Conservation (phyloP, 2,888 invertebrate species). For the Harmothoe impar region DNA sequence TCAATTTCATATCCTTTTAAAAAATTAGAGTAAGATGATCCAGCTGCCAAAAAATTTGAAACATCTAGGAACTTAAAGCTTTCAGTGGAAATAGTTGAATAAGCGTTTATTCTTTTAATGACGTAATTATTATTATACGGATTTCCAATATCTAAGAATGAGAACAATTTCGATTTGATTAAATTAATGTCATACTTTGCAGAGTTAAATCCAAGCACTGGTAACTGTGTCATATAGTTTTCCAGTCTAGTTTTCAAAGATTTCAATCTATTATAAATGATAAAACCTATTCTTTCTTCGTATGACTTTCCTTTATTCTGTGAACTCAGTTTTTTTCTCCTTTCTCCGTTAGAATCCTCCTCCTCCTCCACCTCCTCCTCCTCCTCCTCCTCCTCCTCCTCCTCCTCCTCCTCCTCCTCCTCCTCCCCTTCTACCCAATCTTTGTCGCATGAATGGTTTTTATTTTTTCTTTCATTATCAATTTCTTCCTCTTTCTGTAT, state of each 20-base stretch:
- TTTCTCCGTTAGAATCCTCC: too few relatives aligned
- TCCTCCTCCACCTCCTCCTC: too few relatives aligned
- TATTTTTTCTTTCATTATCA: too few relatives aligned
- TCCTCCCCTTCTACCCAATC: too few relatives aligned
- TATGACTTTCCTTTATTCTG: too few relatives aligned
- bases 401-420: too few relatives aligned
- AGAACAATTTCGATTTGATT: neutral
- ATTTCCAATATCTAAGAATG: neutral
- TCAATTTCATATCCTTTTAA: neutral
- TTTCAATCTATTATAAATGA: neutral
- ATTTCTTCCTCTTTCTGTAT: too few relatives aligned
- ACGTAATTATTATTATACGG: neutral
- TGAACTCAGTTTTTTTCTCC: too few relatives aligned
- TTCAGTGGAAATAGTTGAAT: neutral
- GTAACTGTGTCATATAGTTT: neutral
- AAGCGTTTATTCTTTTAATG: neutral
- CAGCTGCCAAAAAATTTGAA: neutral
- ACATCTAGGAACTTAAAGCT: neutral
- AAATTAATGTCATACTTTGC: neutral
- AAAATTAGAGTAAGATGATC: neutral
- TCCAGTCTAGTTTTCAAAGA: neutral
- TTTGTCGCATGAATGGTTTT: too few relatives aligned
- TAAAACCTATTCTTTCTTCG: too few relatives aligned
- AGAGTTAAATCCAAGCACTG: neutral
- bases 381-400: too few relatives aligned